These are phyloP conservation scores for Todiramphus chloris DNA, from an alignment of 2,113 vertebrate genomes.

Conservation along the genomic window DNA sequence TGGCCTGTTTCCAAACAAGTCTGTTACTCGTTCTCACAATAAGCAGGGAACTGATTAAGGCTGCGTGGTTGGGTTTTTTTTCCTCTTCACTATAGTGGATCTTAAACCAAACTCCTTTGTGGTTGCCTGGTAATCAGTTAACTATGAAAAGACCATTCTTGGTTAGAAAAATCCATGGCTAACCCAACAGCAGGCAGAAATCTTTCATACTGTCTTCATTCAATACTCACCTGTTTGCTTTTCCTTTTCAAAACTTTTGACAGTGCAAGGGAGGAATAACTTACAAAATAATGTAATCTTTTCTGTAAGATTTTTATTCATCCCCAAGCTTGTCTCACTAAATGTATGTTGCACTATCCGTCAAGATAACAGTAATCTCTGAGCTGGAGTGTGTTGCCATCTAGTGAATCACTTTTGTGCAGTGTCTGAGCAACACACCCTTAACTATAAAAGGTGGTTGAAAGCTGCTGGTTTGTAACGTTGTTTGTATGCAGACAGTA, in stretches of 20 bases:
- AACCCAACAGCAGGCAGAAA: not conserved
- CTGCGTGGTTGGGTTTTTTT: not conserved
- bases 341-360: rapidly evolving
- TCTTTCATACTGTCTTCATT: not conserved
- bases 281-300: not conserved
- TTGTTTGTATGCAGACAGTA: not conserved
- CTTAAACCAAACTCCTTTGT: not conserved
- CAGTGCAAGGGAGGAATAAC: not conserved
- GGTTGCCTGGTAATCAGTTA: conserved; percentile 26
- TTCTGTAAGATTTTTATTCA: not conserved
- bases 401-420: not conserved
- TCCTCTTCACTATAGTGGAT: not conserved
- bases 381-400: not conserved
- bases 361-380: not conserved
- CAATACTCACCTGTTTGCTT: not conserved
- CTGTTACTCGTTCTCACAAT: not conserved
- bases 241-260: not conserved
- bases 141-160: not conserved
- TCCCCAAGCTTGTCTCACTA: not conserved
- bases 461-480: not conserved
- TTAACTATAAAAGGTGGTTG: rapidly evolving
- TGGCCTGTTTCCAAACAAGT: not conserved
- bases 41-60: not conserved
- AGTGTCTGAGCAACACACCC: not conserved
- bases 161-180: conserved; percentile 20